Base-by-base conservation (phyloP, 1,140 invertebrate genomes). In the Platyscapa corneri region DNA sequence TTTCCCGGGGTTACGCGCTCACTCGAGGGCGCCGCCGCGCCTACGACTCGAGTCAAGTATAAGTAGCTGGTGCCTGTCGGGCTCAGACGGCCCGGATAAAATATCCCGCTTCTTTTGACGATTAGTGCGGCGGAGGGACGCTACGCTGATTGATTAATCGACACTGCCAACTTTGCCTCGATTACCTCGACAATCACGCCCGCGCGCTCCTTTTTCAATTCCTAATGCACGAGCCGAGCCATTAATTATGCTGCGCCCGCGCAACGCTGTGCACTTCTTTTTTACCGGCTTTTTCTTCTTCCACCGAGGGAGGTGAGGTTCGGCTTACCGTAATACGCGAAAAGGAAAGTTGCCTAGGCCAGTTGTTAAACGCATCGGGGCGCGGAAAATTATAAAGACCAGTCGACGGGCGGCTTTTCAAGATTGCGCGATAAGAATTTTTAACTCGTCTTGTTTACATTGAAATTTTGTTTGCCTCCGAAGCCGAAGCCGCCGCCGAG, bases 61-160 rank as follows among this genome's bases (percentile, higher is more conserved):
- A 80, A 80, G 49, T 64, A n/a, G 70, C 70, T n/a, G 46, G 16
- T 0, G 34, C 27, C 34, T 83, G 82, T 83, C 72, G 39, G 0
- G 6, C 53, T 67, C 82, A 65, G 56, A 32, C 56, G 65, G n/a
- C n/a, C 27, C 49, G 46, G 18, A 42, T 56, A 42, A 65, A 64
- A 5, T 64, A 30, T 76, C 18, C 72, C 27, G 34, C 30, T 64
- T 75, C 39, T 60, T 76, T 76, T 46, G 72, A 74, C 32, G 27
- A 82, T 72, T 34, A 23, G 20, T 12, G 42, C 5, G 34, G n/a
- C 20, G 10, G 42, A 70, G 12, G 64, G 42, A 81, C 0, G 49
- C 32, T 27, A 16, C 49, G 32, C 27, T 37, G 78, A 80, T 80
- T 65, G 39, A 80, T 65, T 42, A 75, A 75, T 70, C 67, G 67